Conservation (phyloP, 2,888 invertebrate species). For the Temnothorax rugatulus region DNA sequence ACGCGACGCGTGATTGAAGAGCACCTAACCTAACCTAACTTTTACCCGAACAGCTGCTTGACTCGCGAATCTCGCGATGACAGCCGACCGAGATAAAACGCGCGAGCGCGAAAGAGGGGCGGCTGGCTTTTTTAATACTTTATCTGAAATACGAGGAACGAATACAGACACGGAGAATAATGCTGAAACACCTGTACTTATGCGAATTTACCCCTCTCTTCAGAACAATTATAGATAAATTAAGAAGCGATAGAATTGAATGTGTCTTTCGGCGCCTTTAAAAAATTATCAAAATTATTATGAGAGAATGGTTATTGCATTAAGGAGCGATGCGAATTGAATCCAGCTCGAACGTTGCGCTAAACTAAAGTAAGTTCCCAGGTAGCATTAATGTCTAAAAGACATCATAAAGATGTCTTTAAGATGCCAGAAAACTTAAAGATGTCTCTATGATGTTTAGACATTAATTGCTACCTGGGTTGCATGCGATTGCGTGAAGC, state of each 20-base stretch:
- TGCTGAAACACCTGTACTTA: neutral
- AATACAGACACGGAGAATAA: neutral
- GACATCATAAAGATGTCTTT: no score
- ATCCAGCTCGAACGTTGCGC: neutral
- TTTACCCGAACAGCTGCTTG: neutral
- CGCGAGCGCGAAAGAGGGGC: neutral
- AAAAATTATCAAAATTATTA: neutral
- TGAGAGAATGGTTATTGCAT: neutral
- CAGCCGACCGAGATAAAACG: neutral
- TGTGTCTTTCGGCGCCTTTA: neutral
- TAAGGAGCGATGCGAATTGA: neutral
- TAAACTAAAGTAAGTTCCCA: neutral
- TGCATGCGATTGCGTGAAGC: neutral
- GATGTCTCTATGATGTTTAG: no score
- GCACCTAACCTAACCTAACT: constrained; percentile 31
- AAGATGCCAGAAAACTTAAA: no score
- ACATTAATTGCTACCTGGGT: no score
- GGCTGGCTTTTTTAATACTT: neutral
- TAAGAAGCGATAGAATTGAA: neutral
- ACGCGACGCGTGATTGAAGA: neutral
- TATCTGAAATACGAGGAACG: neutral
- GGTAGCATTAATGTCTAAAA: no score
- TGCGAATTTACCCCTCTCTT: neutral
- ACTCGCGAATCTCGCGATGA: neutral
- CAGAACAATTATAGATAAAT: neutral